These are phyloP conservation scores for Apogon talboti DNA, from an alignment of 2,797 vertebrate species.

Conservation along the genomic window DNA sequence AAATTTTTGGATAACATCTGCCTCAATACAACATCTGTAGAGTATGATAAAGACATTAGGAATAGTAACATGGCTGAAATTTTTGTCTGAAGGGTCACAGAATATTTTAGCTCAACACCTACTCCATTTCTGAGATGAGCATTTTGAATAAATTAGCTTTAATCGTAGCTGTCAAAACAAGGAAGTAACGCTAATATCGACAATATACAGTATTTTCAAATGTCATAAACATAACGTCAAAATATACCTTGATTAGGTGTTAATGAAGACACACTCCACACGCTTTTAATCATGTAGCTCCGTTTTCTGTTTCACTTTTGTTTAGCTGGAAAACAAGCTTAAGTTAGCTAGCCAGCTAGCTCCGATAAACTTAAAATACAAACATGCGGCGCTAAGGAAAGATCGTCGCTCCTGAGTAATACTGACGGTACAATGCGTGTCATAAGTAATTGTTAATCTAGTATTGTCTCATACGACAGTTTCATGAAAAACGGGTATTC, in stretches of 20 bases:
- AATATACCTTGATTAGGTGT: conserved; percentile 35
- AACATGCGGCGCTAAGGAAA: conserved; percentile 25
- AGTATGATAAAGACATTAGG: not conserved
- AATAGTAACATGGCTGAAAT: too few relatives aligned
- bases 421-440: not conserved
- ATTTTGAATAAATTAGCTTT: not conserved
- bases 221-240: not conserved
- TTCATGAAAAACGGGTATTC: not conserved
- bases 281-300: conserved; percentile 9
- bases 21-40: not conserved
- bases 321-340: conserved; percentile 21
- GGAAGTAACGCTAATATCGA: conserved; percentile 11
- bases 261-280: conserved; percentile 1
- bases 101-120: not conserved
- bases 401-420: conserved; percentile 8
- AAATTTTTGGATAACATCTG: not conserved
- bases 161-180: conserved; percentile 4
- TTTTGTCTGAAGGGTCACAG: not conserved
- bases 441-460: not conserved
- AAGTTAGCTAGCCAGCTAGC: conserved; percentile 64
- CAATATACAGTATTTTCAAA: not conserved
- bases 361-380: conserved; percentile 54
- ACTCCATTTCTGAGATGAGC: too few relatives aligned
- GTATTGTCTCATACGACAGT: not conserved
- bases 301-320: conserved; percentile 60